Evolutionary conservation across 2,797 vertebrate species (phyloP).

Genomic region (Kryptolebias ocellatus): DNA sequence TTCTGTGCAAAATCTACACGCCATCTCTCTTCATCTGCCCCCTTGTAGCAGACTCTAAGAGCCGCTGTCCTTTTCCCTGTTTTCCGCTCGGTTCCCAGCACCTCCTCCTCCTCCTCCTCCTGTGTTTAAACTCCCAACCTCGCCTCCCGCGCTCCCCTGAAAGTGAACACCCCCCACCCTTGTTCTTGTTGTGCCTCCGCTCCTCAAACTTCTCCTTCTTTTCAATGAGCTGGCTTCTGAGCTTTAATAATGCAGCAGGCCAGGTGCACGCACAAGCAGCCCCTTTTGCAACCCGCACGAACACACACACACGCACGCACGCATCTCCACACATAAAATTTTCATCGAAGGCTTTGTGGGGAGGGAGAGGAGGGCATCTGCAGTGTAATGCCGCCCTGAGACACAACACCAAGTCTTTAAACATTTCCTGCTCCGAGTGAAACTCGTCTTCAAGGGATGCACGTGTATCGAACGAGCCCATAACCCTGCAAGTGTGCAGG

Average conservation of each 20-base stretch:
- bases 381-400: constrained; percentile 66
- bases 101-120: constrained; percentile 33
- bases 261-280: constrained; percentile 73
- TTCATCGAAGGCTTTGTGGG: constrained; percentile 69
- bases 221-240: constrained; percentile 51
- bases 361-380: constrained; percentile 37
- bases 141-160: constrained; percentile 33
- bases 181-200: constrained; percentile 20
- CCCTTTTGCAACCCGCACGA: constrained; percentile 65
- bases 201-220: constrained; percentile 59
- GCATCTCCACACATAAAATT: constrained; percentile 67
- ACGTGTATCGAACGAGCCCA: constrained; percentile 22
- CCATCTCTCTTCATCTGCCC: not conserved
- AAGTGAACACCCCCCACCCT: constrained; percentile 22
- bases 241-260: constrained; percentile 82
- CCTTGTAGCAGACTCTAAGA: no score
- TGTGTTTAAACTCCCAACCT: constrained; percentile 22
- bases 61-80: no score
- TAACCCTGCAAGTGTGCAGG: constrained; percentile 15
- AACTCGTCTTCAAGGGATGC: constrained; percentile 27
- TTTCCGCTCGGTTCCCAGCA: not conserved
- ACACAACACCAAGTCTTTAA: constrained; percentile 50
- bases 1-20: not conserved
- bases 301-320: constrained; percentile 40
- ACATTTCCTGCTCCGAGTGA: constrained; percentile 34